Evolutionary conservation across 2,113 vertebrate genomes (phyloP), one percentile per base, ranked within the genome.

Genomic region (Melanocharis versteri): DNA sequence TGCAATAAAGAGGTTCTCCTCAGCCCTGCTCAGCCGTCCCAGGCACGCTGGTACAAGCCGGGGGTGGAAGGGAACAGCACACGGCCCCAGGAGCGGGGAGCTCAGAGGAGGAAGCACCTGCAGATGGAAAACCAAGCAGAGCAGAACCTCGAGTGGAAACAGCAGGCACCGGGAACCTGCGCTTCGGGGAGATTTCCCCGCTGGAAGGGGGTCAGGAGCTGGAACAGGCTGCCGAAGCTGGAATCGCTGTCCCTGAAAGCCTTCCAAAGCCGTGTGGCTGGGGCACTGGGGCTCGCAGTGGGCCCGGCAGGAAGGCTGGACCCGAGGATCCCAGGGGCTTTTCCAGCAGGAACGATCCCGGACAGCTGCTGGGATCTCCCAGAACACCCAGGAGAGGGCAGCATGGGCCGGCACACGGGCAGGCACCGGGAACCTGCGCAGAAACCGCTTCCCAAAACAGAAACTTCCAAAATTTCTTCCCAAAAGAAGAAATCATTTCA

Each of bases 371-470:
- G 47, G 40, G 64, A 47, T 15, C 17, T 51, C 9, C 8, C 65
- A 48, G 47, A 65, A 51, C 27, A 47, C 20, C 89, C 94, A 53
- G 4, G 5, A 83, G 94, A 90, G 85, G 94, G 95, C 94, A 92
- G 88, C 71, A 2, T 2, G 45, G 26, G 30, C 45, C 60, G 13
- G 33, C 57, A 19, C 3, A 68, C 1, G 0, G 42, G 15, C 4
- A 26, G 7, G 14, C 28, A 76, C 2, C 5, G 2, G 40, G 21
- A 60, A 48, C 3, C 0, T 1, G 10, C 4, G 8, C 3, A 11
- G 68, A 45, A 30, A 20, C 0, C 1, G 1, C 48, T 40, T 44
- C 11, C 35, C 11, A 28, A n/a, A n/a, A n/a, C n/a, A n/a, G n/a
- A n/a, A n/a, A n/a, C n/a, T n/a, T n/a, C n/a, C n/a, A n/a, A n/a